phyloP scores from a whole-genome alignment of 2,113 vertebrate species.

The Larimichthys crocea region DNA sequence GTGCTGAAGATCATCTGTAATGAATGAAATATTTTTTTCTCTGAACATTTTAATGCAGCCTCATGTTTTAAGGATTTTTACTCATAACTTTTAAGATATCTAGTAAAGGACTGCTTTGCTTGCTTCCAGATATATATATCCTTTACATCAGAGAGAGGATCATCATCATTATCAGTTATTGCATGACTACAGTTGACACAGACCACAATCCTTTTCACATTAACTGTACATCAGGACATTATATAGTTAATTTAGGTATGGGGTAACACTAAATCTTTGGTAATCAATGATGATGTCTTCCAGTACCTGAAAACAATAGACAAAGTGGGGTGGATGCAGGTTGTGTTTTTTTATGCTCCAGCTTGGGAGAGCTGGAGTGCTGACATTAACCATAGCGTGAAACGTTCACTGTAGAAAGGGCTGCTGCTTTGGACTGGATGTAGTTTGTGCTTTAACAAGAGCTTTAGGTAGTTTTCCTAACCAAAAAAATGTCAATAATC shows the following conservation, averaged over 20 bases:
- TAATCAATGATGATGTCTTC: too few relatives aligned
- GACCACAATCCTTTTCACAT: slow-evolving; percentile 40
- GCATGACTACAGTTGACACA: slow-evolving; percentile 54
- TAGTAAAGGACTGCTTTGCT: slow-evolving; percentile 85
- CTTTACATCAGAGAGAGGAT: slow-evolving; percentile 78
- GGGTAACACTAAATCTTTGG: too few relatives aligned
- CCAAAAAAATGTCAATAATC: slow-evolving; percentile 35
- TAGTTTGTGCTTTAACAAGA: slow-evolving; percentile 54
- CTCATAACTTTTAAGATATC: slow-evolving; percentile 84
- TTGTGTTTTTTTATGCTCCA: slow-evolving; percentile 3
- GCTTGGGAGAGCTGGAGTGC: neutral
- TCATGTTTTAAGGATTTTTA: slow-evolving; percentile 77
- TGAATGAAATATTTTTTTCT: slow-evolving; percentile 69
- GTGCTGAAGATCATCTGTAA: slow-evolving; percentile 56
- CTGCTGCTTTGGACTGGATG: slow-evolving; percentile 48
- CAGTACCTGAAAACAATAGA: slow-evolving; percentile 7
- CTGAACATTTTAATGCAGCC: slow-evolving; percentile 76
- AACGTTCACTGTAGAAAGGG: slow-evolving; percentile 51
- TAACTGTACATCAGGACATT: slow-evolving; percentile 4
- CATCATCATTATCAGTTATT: slow-evolving; percentile 55
- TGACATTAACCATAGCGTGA: slow-evolving; percentile 2
- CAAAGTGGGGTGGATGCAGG: neutral
- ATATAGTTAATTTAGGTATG: too few relatives aligned
- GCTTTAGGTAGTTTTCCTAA: slow-evolving; percentile 32
- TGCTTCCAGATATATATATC: slow-evolving; percentile 81